A percentile compares a stretch with the other conserved stretches of the same genome.
These are phyloP conservation scores for Phylloscopus trochilus DNA, from an alignment of 2,113 vertebrate genomes.

Conservation along the genomic window DNA sequence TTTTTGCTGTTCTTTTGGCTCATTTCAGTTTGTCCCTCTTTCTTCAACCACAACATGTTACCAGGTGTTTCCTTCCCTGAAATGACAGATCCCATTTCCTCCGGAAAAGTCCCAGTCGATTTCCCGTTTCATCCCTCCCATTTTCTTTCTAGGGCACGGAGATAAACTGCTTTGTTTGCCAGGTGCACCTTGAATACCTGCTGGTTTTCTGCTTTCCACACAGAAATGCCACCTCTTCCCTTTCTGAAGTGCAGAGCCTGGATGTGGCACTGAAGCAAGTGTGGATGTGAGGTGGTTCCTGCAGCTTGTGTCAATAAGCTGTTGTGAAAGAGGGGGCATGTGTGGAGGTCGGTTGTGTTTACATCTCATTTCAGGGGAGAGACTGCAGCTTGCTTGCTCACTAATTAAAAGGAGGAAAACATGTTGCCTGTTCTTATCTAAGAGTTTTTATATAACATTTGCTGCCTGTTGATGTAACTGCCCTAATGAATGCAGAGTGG, in stretches of 20 bases:
- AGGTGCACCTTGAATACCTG: background rate
- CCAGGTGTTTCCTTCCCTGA: background rate
- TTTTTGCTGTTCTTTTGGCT: background rate
- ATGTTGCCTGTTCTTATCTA: background rate
- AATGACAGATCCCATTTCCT: background rate
- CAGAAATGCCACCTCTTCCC: background rate
- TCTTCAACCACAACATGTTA: background rate
- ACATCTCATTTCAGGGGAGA: background rate
- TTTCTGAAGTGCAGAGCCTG: background rate
- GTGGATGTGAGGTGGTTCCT: background rate
- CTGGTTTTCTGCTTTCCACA: background rate
- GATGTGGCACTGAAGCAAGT: background rate
- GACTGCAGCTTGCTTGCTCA: background rate
- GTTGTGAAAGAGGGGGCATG: background rate
- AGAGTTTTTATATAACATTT: background rate
- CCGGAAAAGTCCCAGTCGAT: background rate
- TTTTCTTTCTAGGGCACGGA: background rate
- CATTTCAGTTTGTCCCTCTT: background rate
- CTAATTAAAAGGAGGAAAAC: constrained; percentile 46
- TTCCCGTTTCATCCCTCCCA: background rate
- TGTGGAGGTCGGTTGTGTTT: background rate
- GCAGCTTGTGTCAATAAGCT: background rate
- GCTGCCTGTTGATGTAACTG: background rate
- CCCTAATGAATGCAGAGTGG: background rate
- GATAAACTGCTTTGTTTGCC: background rate